phyloP scores from a whole-genome alignment of 2,797 vertebrate genomes.

The Vireo griseus region DNA sequence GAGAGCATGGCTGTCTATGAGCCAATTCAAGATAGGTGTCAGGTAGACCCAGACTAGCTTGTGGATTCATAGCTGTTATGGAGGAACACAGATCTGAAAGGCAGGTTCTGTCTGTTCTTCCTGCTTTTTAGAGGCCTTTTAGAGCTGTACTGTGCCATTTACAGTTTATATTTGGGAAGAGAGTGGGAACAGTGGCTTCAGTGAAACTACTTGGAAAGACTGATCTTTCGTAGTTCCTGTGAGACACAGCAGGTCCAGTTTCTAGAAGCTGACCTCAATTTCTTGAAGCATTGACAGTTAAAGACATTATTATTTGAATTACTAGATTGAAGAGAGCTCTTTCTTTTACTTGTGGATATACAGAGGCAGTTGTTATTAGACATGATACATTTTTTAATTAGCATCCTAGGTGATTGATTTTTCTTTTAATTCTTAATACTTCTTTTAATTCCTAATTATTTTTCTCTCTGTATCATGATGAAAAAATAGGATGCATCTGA shows the following conservation, averaged over 20 bases:
- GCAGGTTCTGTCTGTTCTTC: neutral
- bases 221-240: neutral
- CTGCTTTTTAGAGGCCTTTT: neutral
- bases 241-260: neutral
- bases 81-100: neutral
- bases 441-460: neutral
- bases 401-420: neutral
- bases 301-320: neutral
- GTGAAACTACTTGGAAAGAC: neutral
- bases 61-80: neutral
- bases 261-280: neutral
- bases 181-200: neutral
- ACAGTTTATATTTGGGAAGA: neutral
- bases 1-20: neutral
- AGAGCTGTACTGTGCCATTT: neutral
- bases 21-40: neutral
- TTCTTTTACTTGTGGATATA: neutral
- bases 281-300: neutral
- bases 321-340: neutral
- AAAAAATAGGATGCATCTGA: neutral
- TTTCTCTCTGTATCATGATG: neutral
- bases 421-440: neutral
- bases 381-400: neutral
- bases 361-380: neutral
- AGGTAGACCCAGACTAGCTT: neutral